Evolutionary conservation across 2,888 invertebrate species (phyloP).

Genomic region (Pyrrhosoma nymphula): DNA sequence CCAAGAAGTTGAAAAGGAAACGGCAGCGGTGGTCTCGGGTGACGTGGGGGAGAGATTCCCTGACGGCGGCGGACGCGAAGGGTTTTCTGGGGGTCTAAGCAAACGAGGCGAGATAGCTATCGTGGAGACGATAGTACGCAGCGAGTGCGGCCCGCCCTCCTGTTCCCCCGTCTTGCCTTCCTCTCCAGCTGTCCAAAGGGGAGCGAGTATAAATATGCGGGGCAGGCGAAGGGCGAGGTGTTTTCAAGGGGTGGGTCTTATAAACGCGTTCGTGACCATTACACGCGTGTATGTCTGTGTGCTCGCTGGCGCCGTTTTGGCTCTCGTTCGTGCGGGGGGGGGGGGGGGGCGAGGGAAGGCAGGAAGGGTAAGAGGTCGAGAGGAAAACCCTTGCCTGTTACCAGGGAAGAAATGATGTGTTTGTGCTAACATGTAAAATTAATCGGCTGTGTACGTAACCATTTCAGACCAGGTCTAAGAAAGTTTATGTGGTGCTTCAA

Average conservation of each 20-base stretch:
- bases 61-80: background rate
- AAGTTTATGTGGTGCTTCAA: too few relatives aligned
- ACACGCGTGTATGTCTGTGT: background rate
- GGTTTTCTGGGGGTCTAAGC: background rate
- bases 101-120: constrained; percentile 16
- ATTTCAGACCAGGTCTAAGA: too few relatives aligned
- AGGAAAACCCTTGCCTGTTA: background rate
- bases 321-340: too few relatives aligned
- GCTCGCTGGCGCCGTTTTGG: background rate
- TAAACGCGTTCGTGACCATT: constrained; percentile 26
- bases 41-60: background rate
- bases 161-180: background rate
- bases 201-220: constrained; percentile 28
- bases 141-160: background rate
- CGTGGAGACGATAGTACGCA: background rate
- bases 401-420: too few relatives aligned
- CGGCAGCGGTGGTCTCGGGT: constrained; percentile 25
- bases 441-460: too few relatives aligned
- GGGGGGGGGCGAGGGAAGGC: background rate
- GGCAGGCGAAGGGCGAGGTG: background rate
- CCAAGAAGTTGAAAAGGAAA: constrained; percentile 35
- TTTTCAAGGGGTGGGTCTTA: background rate
- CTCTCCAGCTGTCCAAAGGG: background rate
- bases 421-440: too few relatives aligned
- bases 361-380: background rate